Base-by-base conservation (phyloP, 2,113 vertebrate species). In the Aspidoscelis tigris region DNA sequence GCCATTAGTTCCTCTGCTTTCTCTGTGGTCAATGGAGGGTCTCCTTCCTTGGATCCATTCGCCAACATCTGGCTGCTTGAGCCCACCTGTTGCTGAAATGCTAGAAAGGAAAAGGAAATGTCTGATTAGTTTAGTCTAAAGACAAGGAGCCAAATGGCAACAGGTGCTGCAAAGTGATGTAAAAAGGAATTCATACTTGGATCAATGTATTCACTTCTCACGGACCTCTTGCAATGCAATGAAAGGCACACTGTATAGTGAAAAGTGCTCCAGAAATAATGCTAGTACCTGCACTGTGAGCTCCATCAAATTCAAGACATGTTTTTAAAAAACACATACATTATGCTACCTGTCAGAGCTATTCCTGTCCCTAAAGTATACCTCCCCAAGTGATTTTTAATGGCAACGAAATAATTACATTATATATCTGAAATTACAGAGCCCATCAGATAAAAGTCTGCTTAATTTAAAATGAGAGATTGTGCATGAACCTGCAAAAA, bases 21-120 rank as follows among this genome's bases (percentile, higher is more conserved):
- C 78, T 24, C 70, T n/a, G 73, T 33, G 33, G 65, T 73, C 21
- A 80, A 44, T n/a, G 74, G 58, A 26, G 76, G 33, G 61, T 80
- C 44, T 12, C 75, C 22, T 24, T 85, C 61, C 69, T 80, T 85
- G 41, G 83, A 73, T 33, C 83, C 83, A n/a, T 85, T 85, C 43
- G 61, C 58, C 58, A 85, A n/a, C 39, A 80, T 74, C 69, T 85
- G 83, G 77, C 43, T 53, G 14, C 21, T 43, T 74, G 83, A 70
- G 3, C 41, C 33, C 73, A 58, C 61, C 22, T 66, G 77, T 8
- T 80, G 77, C 53, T 85, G 83, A 53, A 85, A 41, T 66, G 83
- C 83, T 85, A n/a, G 8, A 75, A 66, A 33, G 16, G 43, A 2
- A 70, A 70, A n/a, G n/a, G n/a, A 16, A 16, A 21, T 20, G 20